Base-by-base conservation (phyloP, 2,113 vertebrate species). In the Pseudopodoces humilis region DNA sequence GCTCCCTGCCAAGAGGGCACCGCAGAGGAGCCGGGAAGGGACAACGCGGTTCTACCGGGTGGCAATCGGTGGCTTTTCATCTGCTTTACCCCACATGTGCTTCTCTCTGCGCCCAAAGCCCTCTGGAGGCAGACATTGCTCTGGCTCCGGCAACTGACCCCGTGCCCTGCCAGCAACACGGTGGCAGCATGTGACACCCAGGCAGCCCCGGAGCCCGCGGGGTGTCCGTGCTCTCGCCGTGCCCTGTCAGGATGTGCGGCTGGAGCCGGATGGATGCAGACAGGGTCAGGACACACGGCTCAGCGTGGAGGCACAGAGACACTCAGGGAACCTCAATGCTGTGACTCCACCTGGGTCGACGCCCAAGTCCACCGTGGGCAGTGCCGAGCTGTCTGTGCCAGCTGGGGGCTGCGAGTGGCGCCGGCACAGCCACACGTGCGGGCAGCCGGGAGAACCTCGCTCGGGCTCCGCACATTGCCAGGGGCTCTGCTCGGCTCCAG, bases 331-430 rank as follows among this genome's bases (percentile, higher is more conserved):
- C 24, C 39, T 56, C 39, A 11, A 17, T 0, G 5, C 44, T 30
- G 52, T 20, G 4, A 55, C 28, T 28, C 35, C 41, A 11, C 37
- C 35, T 2, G 5, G 47, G 31, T 13, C 53, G 22, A 7, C 15
- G 7, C 25, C 9, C 0, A 53, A 55, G 4, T 6, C 13, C 58
- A 15, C 22, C 2, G 7, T 0, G 33, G 60, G n/a, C 56, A 35
- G 71, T 7, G 35, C 49, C 0, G 2, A 9, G 77, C 0, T 1
- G 4, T 5, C 39, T 8, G 1, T 7, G 49, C 27, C 8, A 31
- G 44, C 43, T 53, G 12, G 31, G 50, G 16, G 30, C 55, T 7
- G 10, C 5, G 8, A 65, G 35, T 0, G 20, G 43, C 56, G 9
- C 30, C 0, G 37, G 46, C 35, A 39, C 59, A 64, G 65, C 46